A percentile compares a stretch with the other conserved stretches of the same genome.
These are phyloP conservation scores for Leistus spinibarbis DNA, from an alignment of 2,888 invertebrate species.

Conservation along the genomic window DNA sequence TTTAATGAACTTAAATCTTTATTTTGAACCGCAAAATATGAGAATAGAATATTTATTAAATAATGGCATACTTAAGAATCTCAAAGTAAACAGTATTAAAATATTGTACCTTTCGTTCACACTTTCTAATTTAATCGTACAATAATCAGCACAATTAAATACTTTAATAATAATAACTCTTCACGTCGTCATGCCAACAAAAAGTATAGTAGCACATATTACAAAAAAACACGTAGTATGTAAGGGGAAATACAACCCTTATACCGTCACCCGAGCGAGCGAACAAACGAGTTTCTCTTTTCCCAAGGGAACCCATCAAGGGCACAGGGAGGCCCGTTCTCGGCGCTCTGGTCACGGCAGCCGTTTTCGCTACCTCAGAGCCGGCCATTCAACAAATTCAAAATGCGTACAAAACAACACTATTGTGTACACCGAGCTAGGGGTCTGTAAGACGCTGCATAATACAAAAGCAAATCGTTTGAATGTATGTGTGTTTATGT, in stretches of 20 bases:
- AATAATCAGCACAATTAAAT: background rate
- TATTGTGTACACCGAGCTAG: background rate
- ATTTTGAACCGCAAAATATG: too few species aligned
- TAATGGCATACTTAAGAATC: too few species aligned
- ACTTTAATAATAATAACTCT: background rate
- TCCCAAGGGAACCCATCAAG: background rate
- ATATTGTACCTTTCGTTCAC: too few species aligned
- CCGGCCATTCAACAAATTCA: background rate
- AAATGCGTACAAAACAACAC: background rate
- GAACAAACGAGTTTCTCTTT: background rate
- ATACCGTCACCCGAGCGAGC: background rate
- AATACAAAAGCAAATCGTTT: background rate
- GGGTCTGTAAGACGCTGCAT: background rate
- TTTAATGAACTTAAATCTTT: too few species aligned
- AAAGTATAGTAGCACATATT: background rate
- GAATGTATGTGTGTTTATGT: too few species aligned
- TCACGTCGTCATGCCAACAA: background rate
- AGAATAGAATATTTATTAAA: too few species aligned
- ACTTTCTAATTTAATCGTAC: background rate
- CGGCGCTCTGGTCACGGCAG: background rate
- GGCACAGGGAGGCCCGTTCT: too few species aligned
- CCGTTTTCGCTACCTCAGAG: background rate
- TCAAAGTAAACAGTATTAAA: too few species aligned
- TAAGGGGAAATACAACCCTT: background rate
- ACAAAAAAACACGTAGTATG: background rate